phyloP scores from a whole-genome alignment of 1,140 invertebrate genomes.

The Cyclargus thomasi region DNA sequence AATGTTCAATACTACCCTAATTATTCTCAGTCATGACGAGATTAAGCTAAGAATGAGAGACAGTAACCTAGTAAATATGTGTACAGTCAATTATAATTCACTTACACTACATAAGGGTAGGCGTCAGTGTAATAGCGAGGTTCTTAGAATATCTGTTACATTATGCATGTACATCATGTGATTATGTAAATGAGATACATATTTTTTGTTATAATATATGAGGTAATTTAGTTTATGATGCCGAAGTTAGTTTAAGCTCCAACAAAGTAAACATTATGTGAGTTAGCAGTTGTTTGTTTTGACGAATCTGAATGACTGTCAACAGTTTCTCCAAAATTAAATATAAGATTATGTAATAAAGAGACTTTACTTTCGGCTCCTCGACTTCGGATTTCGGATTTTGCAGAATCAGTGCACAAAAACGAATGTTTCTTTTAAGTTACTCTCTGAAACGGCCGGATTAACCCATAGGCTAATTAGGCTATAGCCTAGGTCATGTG shows the following conservation, averaged over 20 bases:
- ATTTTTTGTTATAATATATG: background rate
- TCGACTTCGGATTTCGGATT: too few relatives aligned
- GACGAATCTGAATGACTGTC: background rate
- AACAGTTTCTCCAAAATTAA: background rate
- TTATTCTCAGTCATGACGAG: too few relatives aligned
- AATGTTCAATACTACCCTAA: too few relatives aligned
- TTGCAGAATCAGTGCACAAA: too few relatives aligned
- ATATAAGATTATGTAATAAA: background rate
- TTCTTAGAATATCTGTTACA: background rate
- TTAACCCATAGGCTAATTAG: too few relatives aligned
- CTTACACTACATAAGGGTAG: background rate
- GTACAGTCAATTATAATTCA: background rate
- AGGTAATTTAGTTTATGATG: background rate
- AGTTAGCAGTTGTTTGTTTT: too few relatives aligned
- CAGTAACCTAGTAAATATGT: background rate
- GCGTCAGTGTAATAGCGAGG: background rate
- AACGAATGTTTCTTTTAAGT: too few relatives aligned
- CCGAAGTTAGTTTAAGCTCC: background rate
- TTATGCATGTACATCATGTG: background rate
- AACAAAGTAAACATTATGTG: background rate
- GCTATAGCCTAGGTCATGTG: too few relatives aligned
- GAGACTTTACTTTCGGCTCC: background rate
- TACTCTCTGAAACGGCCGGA: too few relatives aligned
- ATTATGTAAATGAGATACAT: background rate
- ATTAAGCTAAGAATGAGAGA: too few relatives aligned